Evolutionary conservation across 1,140 invertebrate species (phyloP), one percentile per base, ranked within the genome.

Genomic region (Hesperophylax magnus): DNA sequence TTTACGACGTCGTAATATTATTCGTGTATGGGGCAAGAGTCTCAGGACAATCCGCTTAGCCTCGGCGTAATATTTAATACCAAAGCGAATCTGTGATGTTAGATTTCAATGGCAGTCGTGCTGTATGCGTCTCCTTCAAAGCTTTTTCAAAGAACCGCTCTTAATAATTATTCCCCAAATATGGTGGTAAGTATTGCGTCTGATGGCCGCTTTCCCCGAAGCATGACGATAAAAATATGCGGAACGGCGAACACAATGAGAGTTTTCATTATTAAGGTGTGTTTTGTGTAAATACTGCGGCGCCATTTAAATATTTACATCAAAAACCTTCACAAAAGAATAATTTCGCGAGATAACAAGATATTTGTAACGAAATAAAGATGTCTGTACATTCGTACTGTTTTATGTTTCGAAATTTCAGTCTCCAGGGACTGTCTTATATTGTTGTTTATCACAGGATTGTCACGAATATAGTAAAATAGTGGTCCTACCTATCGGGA

Each of bases 151-250:
- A 78, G 61, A 65, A 67, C 47, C 9, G 47, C 39, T 63, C 60
- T 61, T 78, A 67, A 78, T 78, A 67, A 78, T 78, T 77, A 47
- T 47, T 56, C 22, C 61, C 22, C n/a, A 78, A 67, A 61, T 20
- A n/a, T 15, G n/a, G 34, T 56, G n/a, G 24, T 75, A 56, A 60
- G 72, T 47, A 52, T 47, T 52, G 39, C 31, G 31, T 53, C n/a
- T 47, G 67, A 71, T 47, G 34, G 31, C 67, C 67, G 22, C 67
- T 52, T 71, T 71, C 31, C 31, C 39, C 34, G 31, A 52, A 52
- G 39, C 39, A 71, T 17, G 53, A 71, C 67, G 67, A 71, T 71
- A 71, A 71, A 71, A 71, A 47, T 71, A 47, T 71, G 67, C 31
- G 63, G 53, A 71, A 71, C 67, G 67, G 47, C 67, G 39, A 20